A percentile compares a stretch with the other conserved stretches of the same genome.
Evolutionary conservation across 2,888 invertebrate species (phyloP).

Genomic region (Cacoxenus indagator): DNA sequence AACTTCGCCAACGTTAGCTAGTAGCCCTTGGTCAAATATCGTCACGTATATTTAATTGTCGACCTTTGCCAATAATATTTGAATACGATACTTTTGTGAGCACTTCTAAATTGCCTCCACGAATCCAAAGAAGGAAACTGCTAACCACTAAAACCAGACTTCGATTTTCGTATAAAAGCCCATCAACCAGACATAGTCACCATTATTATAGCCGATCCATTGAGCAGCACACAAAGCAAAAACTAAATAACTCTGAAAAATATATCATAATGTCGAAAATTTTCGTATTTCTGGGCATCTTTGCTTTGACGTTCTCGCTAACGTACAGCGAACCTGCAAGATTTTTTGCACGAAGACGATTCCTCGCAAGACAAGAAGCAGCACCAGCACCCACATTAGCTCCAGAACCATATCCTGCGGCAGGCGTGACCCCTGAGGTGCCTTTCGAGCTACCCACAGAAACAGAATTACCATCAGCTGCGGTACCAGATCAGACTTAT

Average conservation of each 20-base stretch:
- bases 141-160: conserved; percentile 30
- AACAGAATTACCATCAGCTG: conserved; percentile 46
- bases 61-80: neutral
- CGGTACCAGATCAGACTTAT: conserved; percentile 54
- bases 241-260: neutral
- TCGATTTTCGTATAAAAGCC: conserved; percentile 45
- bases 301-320: conserved; percentile 41
- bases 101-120: neutral
- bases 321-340: conserved; percentile 44
- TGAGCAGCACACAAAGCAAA: conserved; percentile 32
- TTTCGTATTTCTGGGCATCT: conserved; percentile 42
- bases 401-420: conserved; percentile 57
- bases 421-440: conserved; percentile 60
- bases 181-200: conserved; percentile 20
- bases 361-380: conserved; percentile 56
- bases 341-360: conserved; percentile 47
- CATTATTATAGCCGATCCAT: conserved; percentile 50
- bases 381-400: conserved; percentile 43
- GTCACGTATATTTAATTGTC: conserved; percentile 49
- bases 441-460: conserved; percentile 62
- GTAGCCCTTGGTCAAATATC: conserved; percentile 53
- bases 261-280: conserved; percentile 45
- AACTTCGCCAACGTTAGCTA: conserved; percentile 31
- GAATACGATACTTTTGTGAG: too few relatives aligned
- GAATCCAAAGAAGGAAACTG: neutral